These are phyloP conservation scores for Gorsachius magnificus DNA, from an alignment of 2,797 vertebrate species.

Conservation along the genomic window DNA sequence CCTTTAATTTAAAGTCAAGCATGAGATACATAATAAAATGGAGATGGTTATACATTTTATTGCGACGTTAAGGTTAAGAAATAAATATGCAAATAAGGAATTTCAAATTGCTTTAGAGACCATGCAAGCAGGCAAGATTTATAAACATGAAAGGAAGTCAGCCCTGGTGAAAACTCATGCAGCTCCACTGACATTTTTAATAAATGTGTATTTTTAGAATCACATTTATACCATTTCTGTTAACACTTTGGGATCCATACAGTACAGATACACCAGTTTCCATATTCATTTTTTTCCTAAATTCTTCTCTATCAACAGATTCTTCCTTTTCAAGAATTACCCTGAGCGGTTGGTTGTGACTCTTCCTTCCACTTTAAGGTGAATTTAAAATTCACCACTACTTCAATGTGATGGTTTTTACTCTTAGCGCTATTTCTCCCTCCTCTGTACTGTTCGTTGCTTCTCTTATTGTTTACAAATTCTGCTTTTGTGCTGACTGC, in stretches of 20 bases:
- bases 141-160: conserved; percentile 49
- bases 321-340: neutral
- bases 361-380: neutral
- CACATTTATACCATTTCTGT: neutral
- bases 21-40: conserved; percentile 23
- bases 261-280: neutral
- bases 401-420: neutral
- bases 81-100: conserved; percentile 47
- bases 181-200: neutral
- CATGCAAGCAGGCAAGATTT: neutral
- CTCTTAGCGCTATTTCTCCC: neutral
- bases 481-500: neutral
- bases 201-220: conserved; percentile 47
- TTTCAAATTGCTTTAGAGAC: conserved; percentile 46
- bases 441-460: neutral
- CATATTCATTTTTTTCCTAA: neutral
- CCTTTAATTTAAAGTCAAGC: conserved; percentile 32
- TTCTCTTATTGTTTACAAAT: neutral
- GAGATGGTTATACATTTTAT: neutral
- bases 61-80: conserved; percentile 24
- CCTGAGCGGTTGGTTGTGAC: neutral
- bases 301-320: neutral
- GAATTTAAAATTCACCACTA: neutral
- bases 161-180: neutral
- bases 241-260: neutral